phyloP scores from a whole-genome alignment of 2,797 vertebrate genomes.

The Zenarchopterus dispar region DNA sequence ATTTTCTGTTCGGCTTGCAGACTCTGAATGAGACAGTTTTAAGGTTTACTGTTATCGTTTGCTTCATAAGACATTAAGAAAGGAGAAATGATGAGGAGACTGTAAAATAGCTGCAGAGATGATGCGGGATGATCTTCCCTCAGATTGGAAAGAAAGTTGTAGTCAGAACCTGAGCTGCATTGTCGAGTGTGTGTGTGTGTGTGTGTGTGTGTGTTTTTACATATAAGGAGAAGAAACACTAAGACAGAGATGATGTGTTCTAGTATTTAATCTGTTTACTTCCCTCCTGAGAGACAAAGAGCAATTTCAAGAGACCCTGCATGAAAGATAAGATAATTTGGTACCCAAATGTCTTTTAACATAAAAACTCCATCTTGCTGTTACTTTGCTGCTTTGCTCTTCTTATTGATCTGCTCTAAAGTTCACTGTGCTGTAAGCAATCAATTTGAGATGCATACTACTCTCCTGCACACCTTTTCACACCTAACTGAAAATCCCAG shows the following conservation, averaged over 20 bases:
- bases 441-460: too few relatives aligned
- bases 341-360: constrained; percentile 1
- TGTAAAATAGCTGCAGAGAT: not conserved
- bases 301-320: constrained; percentile 6
- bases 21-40: not conserved
- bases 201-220: not conserved
- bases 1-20: not conserved
- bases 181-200: not conserved
- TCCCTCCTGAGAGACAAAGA: constrained; percentile 28
- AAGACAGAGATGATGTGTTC: constrained; percentile 21
- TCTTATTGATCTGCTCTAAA: too few relatives aligned
- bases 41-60: not conserved
- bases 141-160: not conserved
- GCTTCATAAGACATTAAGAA: not conserved
- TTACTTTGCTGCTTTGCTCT: too few relatives aligned
- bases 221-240: constrained; percentile 4
- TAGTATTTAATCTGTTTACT: constrained; percentile 47
- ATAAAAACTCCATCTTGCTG: not conserved
- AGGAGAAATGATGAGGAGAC: not conserved
- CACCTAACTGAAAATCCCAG: too few relatives aligned
- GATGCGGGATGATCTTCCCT: constrained; percentile 1
- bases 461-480: too few relatives aligned
- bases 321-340: constrained; percentile 12
- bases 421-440: too few relatives aligned
- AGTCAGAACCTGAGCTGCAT: not conserved